Evolutionary conservation across 2,888 invertebrate genomes (phyloP), one percentile per base, ranked within the genome.

Genomic region (Pseudolycoriella hygida): DNA sequence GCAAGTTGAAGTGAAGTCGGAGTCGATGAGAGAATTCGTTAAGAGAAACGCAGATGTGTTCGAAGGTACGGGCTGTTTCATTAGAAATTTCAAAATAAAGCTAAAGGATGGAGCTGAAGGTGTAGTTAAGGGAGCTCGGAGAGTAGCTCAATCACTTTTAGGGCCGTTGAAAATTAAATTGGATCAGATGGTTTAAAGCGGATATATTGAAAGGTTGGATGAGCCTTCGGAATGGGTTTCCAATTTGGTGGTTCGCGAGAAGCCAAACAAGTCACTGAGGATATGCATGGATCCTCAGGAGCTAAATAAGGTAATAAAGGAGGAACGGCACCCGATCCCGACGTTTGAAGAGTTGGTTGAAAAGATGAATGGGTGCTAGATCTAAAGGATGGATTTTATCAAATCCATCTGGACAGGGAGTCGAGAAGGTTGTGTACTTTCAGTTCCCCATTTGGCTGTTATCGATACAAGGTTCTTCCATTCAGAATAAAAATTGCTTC

Each of bases 401-500:
- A n/a, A 40, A 20, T 48, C 11, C 41, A 47, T 17, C 43, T 49
- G 17, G 42, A 43, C 41, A 53, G 47, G 62, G 60, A 17, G 54
- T 54, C 46, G 57, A 60, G 49, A 59, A 59, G 19, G 53, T 52
- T 17, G 8, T 40, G 40, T n/a, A 19, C 18, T 19, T 40, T 40
- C n/a, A 40, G n/a, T n/a, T n/a, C n/a, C n/a, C n/a, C n/a, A n/a
- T n/a, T n/a, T n/a, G n/a, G n/a, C n/a, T n/a, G n/a, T 19, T 55
- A 52, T 49, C 50, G 52, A 48, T 61, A 55, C 50, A 46, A 49
- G 30, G 50, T 58, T 17, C 31, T 59, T 30, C 56, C 60, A 3
- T 60, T 60, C 53, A 60, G 59, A 1, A 18, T 60, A 6, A 54
- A 52, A 11, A 47, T 51, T 3, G 54, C 57, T 3, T 54, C 58